A percentile compares a stretch with the other conserved stretches of the same genome.
phyloP scores from a whole-genome alignment of 2,888 invertebrate genomes.

The Cantharis lateralis region DNA sequence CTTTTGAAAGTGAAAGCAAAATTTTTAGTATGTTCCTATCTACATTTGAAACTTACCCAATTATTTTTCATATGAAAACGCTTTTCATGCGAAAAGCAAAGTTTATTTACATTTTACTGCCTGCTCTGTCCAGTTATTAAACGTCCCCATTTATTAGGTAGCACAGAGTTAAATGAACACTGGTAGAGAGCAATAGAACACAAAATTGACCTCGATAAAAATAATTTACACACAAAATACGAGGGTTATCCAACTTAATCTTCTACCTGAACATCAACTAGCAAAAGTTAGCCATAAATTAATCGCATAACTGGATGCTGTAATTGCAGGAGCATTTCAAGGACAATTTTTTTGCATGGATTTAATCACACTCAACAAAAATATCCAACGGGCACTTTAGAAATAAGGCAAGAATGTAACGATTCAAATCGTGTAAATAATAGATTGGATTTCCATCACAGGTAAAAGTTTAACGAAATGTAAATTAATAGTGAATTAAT shows the following conservation, averaged over 20 bases:
- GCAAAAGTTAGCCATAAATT: neutral
- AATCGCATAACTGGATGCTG: neutral
- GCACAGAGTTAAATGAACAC: neutral
- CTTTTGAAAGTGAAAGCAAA: no score
- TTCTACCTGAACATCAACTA: neutral
- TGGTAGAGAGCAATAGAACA: neutral
- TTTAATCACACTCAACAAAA: no score
- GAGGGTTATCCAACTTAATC: neutral
- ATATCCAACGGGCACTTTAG: neutral
- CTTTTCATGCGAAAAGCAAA: neutral
- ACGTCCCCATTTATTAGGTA: neutral
- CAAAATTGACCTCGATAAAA: neutral
- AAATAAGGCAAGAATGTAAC: neutral
- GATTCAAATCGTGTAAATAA: neutral
- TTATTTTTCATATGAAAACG: no score
- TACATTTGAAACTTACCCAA: no score
- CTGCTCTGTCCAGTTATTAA: neutral
- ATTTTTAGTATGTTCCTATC: no score
- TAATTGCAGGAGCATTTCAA: neutral
- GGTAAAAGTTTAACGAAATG: neutral
- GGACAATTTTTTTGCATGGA: neutral
- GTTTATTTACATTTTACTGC: neutral
- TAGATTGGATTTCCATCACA: neutral
- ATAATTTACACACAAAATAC: neutral
- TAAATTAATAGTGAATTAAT: neutral